Percentiles rank a stretch among this genome's conserved stretches.
Conservation (phyloP, 2,888 invertebrate genomes). For the Lasioglossum villosulum region DNA sequence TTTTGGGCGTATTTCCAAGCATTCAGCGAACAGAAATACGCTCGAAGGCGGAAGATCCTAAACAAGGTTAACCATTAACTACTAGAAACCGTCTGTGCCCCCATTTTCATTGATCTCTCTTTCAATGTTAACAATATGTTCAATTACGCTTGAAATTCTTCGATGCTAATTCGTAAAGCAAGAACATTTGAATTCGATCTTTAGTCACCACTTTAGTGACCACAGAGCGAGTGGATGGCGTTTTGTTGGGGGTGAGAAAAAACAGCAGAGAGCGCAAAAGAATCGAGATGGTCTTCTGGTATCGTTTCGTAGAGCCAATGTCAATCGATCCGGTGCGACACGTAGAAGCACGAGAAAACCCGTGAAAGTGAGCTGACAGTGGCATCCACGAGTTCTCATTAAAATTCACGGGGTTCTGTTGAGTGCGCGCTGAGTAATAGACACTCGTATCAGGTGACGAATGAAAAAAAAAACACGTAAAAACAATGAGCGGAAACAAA, state of each 20-base stretch:
- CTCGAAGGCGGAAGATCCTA: not conserved
- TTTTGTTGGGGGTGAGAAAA: too few relatives aligned
- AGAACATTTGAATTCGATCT: too few relatives aligned
- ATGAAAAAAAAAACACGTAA: not conserved
- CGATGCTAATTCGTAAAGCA: too few relatives aligned
- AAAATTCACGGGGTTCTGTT: not conserved
- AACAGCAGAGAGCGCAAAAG: slow-evolving; percentile 10
- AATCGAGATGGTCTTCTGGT: slow-evolving; percentile 15
- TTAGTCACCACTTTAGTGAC: not conserved
- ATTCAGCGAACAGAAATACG: not conserved
- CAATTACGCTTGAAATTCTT: not conserved
- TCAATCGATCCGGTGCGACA: slow-evolving; percentile 1
- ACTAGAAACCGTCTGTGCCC: not conserved
- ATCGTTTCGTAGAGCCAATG: not conserved
- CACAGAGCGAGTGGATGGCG: not conserved
- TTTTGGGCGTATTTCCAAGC: not conserved
- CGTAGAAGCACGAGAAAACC: slow-evolving; percentile 9
- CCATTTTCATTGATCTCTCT: not conserved
- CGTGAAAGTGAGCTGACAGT: not conserved
- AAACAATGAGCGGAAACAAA: not conserved
- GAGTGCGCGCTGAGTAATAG: not conserved
- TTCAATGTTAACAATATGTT: too few relatives aligned
- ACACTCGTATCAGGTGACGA: not conserved
- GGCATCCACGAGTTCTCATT: not conserved
- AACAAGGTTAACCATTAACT: not conserved